phyloP scores from a whole-genome alignment of 2,888 invertebrate species.

The Schrankia costaestrigalis region DNA sequence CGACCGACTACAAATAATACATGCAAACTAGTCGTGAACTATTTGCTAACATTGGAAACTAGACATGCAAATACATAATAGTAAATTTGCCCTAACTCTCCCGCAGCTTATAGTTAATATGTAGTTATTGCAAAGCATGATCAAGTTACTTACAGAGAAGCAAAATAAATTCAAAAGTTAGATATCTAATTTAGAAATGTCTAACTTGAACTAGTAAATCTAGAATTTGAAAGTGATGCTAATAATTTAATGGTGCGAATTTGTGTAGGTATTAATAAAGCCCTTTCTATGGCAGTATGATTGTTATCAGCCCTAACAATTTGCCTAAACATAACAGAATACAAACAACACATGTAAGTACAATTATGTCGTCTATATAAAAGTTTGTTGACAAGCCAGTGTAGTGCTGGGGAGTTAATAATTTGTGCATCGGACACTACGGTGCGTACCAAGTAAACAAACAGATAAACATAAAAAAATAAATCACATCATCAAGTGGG shows the following conservation, averaged over 20 bases:
- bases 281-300: slow-evolving; percentile 31
- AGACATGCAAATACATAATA: slow-evolving; percentile 56
- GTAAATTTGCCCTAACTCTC: slow-evolving; percentile 14
- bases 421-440: slow-evolving; percentile 52
- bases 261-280: slow-evolving; percentile 79
- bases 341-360: not conserved
- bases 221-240: slow-evolving; percentile 25
- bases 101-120: not conserved
- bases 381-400: slow-evolving; percentile 30
- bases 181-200: slow-evolving; percentile 13
- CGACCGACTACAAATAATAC: slow-evolving; percentile 41
- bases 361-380: too few relatives aligned
- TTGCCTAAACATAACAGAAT: slow-evolving; percentile 13
- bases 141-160: slow-evolving; percentile 15
- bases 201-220: slow-evolving; percentile 16
- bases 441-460: slow-evolving; percentile 59
- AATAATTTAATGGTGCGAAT: slow-evolving; percentile 61
- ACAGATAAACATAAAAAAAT: slow-evolving; percentile 53
- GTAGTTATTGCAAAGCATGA: slow-evolving; percentile 15
- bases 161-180: slow-evolving; percentile 16
- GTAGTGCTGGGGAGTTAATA: slow-evolving; percentile 26
- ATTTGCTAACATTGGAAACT: slow-evolving; percentile 48
- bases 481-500: slow-evolving; percentile 67
- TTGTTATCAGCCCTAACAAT: slow-evolving; percentile 10
- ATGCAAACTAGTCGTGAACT: slow-evolving; percentile 54